A percentile compares a stretch with the other conserved stretches of the same genome.
These are phyloP conservation scores for Plagiodera versicolora DNA, from an alignment of 2,888 invertebrate genomes.

Conservation along the genomic window DNA sequence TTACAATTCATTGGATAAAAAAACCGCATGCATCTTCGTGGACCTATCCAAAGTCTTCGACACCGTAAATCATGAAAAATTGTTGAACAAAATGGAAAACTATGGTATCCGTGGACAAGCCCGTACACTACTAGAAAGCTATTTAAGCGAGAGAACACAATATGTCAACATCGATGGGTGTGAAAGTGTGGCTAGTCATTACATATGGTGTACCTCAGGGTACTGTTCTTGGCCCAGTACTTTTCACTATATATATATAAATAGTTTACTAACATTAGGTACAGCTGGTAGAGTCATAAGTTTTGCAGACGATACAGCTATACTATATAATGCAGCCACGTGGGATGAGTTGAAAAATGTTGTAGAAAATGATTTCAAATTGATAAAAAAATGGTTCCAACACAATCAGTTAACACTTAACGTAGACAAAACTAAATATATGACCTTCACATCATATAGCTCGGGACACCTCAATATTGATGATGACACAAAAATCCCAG, in stretches of 20 bases:
- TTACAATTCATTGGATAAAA: background rate
- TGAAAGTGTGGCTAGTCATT: background rate
- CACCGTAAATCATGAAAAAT: no score
- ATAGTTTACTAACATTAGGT: background rate
- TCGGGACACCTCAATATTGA: no score
- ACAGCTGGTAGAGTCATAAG: background rate
- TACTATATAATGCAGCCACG: background rate
- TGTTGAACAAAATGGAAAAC: no score
- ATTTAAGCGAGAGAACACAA: background rate
- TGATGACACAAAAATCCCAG: no score
- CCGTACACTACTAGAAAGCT: background rate
- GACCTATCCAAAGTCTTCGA: background rate
- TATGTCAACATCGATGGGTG: background rate
- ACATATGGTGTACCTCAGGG: background rate
- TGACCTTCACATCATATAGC: no score
- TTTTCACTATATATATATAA: background rate
- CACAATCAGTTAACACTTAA: background rate
- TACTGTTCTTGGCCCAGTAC: no score
- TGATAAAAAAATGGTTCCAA: background rate
- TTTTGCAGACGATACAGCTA: background rate
- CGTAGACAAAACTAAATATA: no score
- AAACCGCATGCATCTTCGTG: background rate
- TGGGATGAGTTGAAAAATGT: background rate
- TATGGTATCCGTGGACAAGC: background rate
- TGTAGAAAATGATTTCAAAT: background rate